Evolutionary conservation across 2,888 invertebrate species (phyloP), one percentile per base, ranked within the genome.

Genomic region (Zygothrica quintamaculata): DNA sequence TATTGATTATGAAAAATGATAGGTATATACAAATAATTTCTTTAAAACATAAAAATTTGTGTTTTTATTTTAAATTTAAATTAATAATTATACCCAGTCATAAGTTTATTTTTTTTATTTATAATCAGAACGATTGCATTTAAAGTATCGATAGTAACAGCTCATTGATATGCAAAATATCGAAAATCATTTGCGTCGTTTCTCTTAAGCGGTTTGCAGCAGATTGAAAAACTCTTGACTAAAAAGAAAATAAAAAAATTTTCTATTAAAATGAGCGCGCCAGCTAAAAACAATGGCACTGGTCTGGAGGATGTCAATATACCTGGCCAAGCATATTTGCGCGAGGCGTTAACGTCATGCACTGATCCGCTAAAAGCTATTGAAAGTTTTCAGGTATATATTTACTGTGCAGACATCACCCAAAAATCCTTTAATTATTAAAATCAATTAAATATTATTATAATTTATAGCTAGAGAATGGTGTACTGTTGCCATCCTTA

Each of bases 361-460:
- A 97, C 97, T 0, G 98, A 99, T 92, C 99, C 99, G 8, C 90
- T 99, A 34, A 97, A 97, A 92, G 98, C 99, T n/a, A 99, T 99
- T 70, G 98, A 98, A 92, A 98, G 98, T 91, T 99, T 99, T 8
- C 29, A 29, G 29, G 29, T 29, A 9, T 29, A 1, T 9, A 8
- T 22, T 22, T 22, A 3, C 18, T 2, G 2, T 22, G 3, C 18
- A 29, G 7, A 29, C 7, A 29, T 5, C 5, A 9, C 29, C 7
- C 29, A 7, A 29, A 29, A 29, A 29, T 29, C 5, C 9, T 29
- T n/a, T 9, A 3, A 3, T 29, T 5, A 29, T 3, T 22, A 22
- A 29, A 29, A 29, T 29, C 9, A 29, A 29, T 9, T n/a, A 29
- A 29, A 29, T 29, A 29, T 29, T 1, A 3, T 9, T n/a, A 2